A percentile compares a stretch with the other conserved stretches of the same genome.
Conservation (phyloP, 2,888 invertebrate genomes). For the Drosophila kanekoi region DNA sequence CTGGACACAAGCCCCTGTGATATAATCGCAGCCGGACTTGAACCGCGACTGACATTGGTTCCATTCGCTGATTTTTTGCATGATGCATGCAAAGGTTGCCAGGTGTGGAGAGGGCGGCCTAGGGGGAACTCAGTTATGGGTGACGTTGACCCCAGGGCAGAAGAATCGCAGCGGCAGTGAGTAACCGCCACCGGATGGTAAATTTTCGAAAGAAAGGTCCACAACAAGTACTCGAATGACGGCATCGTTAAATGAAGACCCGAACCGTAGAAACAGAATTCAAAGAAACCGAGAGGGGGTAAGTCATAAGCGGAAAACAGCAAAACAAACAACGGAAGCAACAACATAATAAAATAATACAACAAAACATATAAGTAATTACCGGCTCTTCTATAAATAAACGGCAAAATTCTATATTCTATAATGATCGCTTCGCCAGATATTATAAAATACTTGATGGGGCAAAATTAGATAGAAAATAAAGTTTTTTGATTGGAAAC, state of each 20-base stretch:
- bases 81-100: constrained; percentile 61
- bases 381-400: constrained; percentile 26
- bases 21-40: constrained; percentile 67
- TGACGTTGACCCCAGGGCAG: constrained; percentile 51
- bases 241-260: constrained; percentile 43
- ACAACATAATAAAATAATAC: constrained; percentile 23
- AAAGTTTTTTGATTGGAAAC: no score
- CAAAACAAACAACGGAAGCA: constrained; percentile 35
- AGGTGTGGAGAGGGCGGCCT: neutral
- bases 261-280: constrained; percentile 25
- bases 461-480: no score
- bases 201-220: constrained; percentile 57
- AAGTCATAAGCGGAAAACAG: constrained; percentile 35
- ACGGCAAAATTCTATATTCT: constrained; percentile 3
- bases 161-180: constrained; percentile 37
- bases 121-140: constrained; percentile 8
- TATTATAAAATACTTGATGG: no score
- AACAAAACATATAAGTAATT: constrained; percentile 25
- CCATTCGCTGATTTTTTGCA: constrained; percentile 69
- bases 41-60: constrained; percentile 72
- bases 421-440: constrained; percentile 2
- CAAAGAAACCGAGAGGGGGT: neutral
- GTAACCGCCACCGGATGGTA: constrained; percentile 52
- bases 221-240: constrained; percentile 56
- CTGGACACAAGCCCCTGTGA: constrained; percentile 50